Percentiles rank a stretch among this genome's conserved stretches.
phyloP scores from a whole-genome alignment of 2,797 vertebrate genomes.

The Pteronotus mesoamericanus region DNA sequence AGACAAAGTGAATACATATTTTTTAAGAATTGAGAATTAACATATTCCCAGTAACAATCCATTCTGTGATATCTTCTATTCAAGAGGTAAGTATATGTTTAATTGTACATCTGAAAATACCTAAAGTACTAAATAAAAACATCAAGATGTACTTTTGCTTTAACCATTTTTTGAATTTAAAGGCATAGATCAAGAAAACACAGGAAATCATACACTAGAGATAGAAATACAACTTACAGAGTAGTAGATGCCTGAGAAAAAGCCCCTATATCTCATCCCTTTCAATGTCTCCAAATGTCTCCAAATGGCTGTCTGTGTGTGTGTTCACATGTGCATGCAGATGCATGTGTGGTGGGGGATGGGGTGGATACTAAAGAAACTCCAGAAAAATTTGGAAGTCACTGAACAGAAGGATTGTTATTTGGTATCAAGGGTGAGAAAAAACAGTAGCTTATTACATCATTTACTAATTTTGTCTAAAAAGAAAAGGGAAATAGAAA shows the following conservation, averaged over 20 bases:
- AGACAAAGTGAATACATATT: neutral
- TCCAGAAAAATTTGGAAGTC: neutral
- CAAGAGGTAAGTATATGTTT: neutral
- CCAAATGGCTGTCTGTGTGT: neutral
- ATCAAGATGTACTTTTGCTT: neutral
- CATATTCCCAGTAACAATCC: neutral
- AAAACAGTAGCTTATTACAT: neutral
- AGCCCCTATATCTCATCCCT: neutral
- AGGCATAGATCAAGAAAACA: neutral
- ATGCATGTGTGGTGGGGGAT: fast-evolving
- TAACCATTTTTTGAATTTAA: neutral
- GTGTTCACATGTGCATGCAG: no score
- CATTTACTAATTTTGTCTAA: neutral
- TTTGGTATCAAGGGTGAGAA: neutral
- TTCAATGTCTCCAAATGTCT: neutral
- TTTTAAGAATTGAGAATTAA: neutral
- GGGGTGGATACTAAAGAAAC: neutral
- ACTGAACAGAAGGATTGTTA: neutral
- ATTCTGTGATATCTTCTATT: neutral
- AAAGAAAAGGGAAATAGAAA: neutral
- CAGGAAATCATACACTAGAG: neutral
- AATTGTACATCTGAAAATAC: neutral
- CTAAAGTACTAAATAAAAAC: neutral
- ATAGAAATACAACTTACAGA: neutral
- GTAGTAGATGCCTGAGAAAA: neutral